These are phyloP conservation scores for Coptodon rendalli DNA, from an alignment of 2,113 vertebrate genomes.

Conservation along the genomic window DNA sequence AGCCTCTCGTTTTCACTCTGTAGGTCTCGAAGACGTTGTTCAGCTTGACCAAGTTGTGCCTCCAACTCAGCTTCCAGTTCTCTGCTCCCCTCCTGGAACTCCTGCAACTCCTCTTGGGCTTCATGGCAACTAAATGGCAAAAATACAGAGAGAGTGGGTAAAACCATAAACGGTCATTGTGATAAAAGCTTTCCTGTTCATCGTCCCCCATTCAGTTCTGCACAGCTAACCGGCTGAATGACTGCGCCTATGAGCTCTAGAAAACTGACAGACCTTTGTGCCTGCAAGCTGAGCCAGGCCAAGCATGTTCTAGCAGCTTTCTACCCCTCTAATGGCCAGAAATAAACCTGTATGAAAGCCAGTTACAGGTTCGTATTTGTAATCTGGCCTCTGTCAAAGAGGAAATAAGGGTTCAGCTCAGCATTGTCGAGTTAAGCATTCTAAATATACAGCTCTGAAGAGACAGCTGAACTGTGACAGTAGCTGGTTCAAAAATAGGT, in stretches of 20 bases:
- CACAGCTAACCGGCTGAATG: neutral
- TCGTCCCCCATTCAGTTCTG: conserved; percentile 4
- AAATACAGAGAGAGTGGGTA: neutral
- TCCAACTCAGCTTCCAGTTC: conserved; percentile 96
- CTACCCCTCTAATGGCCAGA: neutral
- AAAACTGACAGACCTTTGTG: conserved; percentile 39
- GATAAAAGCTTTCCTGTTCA: neutral
- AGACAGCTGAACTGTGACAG: conserved; percentile 23
- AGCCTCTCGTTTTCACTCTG: conserved; percentile 92
- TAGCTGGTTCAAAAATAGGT: neutral
- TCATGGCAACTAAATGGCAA: conserved; percentile 81
- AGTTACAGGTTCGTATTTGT: conserved; percentile 12
- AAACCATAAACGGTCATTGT: neutral
- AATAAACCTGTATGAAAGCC: conserved; percentile 16
- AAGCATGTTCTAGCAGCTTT: conserved; percentile 21
- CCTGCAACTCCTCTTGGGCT: conserved; percentile 92
- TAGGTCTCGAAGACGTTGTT: conserved; percentile 91
- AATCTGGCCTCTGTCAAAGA: neutral
- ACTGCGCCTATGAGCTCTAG: neutral
- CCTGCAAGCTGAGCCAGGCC: conserved; percentile 1
- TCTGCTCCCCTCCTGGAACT: conserved; percentile 97
- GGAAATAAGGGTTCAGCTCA: neutral
- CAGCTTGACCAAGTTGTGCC: conserved; percentile 90
- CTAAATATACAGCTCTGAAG: conserved; percentile 29
- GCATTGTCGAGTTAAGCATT: neutral